phyloP scores from a whole-genome alignment of 92 coral and sea anemone species.

The Virgularia gustaviana region DNA sequence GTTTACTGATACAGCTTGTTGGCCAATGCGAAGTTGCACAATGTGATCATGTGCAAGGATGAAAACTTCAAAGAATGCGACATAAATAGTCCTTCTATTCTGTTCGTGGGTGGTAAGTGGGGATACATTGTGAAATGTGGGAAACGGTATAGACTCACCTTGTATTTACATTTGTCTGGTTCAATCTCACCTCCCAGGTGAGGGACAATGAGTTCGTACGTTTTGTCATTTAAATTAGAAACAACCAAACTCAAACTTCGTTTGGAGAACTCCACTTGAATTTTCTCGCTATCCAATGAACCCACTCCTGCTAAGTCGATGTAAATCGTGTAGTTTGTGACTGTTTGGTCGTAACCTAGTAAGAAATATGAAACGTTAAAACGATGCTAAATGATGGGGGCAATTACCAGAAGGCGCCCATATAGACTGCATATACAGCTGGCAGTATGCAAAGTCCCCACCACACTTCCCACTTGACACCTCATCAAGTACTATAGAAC shows the following conservation, averaged over 20 bases:
- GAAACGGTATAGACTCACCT: constrained; percentile 17
- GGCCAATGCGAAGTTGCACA: no score
- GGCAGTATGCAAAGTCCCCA: no score
- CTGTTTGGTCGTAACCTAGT: constrained; percentile 80
- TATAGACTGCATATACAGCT: no score
- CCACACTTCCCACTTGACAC: no score
- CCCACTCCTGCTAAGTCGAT: constrained; percentile 77
- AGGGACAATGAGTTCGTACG: constrained; percentile 72
- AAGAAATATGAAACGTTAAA: neutral
- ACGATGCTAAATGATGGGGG: no score
- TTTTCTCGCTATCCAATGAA: constrained; percentile 61
- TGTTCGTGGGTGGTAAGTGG: neutral
- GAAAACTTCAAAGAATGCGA: no score
- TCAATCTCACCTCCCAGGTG: constrained; percentile 64
- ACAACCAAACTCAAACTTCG: constrained; percentile 63
- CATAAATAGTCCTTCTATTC: neutral
- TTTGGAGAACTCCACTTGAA: constrained; percentile 57
- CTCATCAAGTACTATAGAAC: no score
- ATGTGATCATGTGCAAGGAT: no score
- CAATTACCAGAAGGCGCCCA: no score
- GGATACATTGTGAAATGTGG: no score
- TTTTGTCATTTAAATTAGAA: constrained; percentile 68
- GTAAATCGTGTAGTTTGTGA: constrained; percentile 74
- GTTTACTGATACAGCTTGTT: no score
- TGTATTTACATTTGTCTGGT: constrained; percentile 55